A percentile compares a stretch with the other conserved stretches of the same genome.
These are phyloP conservation scores for Coendou prehensilis DNA, from an alignment of 2,797 vertebrate genomes.

Conservation along the genomic window DNA sequence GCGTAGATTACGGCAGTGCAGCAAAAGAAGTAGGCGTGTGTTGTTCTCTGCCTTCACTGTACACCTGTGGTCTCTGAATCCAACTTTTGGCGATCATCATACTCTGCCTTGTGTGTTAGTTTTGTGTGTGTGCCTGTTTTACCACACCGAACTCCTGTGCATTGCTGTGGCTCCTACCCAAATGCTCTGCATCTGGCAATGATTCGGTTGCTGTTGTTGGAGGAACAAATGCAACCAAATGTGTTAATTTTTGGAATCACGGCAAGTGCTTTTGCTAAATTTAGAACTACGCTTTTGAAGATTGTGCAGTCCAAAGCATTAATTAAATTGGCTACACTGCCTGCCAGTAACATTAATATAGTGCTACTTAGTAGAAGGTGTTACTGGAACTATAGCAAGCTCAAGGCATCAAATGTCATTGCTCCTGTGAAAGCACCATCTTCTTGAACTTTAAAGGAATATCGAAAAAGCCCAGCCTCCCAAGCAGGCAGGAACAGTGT, in stretches of 20 bases:
- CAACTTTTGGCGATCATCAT: not conserved
- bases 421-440: not conserved
- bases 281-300: conserved; percentile 71
- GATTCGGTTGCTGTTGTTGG: conserved; percentile 19
- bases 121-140: not conserved
- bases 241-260: conserved; percentile 64
- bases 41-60: not conserved
- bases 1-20: not conserved
- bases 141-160: not conserved
- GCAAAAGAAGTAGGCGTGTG: not conserved
- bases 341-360: conserved; percentile 60
- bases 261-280: conserved; percentile 70
- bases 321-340: conserved; percentile 71
- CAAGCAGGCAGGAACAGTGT: not conserved
- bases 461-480: conserved; percentile 1
- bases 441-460: conserved; percentile 12
- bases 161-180: not conserved
- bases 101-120: not conserved
- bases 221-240: conserved; percentile 60
- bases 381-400: conserved; percentile 9
- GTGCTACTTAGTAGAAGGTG: conserved; percentile 58
- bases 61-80: not conserved
- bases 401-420: not conserved
- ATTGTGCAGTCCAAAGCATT: conserved; percentile 66
- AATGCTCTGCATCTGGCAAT: conserved; percentile 8